Evolutionary conservation across 2,888 invertebrate genomes (phyloP).

Genomic region (Laothoe populi): DNA sequence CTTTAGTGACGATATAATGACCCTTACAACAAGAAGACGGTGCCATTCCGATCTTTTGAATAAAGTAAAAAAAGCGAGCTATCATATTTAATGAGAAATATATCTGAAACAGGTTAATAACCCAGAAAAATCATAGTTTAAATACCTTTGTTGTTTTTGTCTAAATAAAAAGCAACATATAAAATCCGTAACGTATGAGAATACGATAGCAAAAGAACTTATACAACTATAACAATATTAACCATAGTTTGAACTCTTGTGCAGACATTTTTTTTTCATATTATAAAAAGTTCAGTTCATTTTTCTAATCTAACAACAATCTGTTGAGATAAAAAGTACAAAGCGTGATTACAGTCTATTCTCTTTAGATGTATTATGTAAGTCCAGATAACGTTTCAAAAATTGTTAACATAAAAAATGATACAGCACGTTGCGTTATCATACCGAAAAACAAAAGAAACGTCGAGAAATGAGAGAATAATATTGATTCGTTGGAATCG

Average conservation of each 20-base stretch:
- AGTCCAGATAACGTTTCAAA: conserved; percentile 28
- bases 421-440: conserved; percentile 29
- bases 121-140: background rate
- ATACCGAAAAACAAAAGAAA: conserved; percentile 23
- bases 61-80: no score
- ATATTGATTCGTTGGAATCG: conserved; percentile 38
- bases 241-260: no score
- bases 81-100: no score
- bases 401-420: conserved; percentile 24
- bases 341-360: conserved; percentile 27
- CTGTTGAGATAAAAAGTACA: conserved; percentile 18
- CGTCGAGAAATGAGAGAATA: conserved; percentile 24
- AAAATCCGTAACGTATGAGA: background rate
- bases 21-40: no score
- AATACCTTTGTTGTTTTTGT: conserved; percentile 2
- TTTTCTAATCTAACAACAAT: conserved; percentile 9
- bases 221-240: background rate
- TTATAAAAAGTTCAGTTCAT: background rate
- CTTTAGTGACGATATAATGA: no score
- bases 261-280: background rate
- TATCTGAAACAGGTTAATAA: no score
- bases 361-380: conserved; percentile 31
- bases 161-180: background rate
- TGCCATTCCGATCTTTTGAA: no score
- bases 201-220: background rate